Percentiles rank a stretch among this genome's conserved stretches.
Conservation (phyloP, 2,797 vertebrate genomes). For the Chlorospingus semifuscus region DNA sequence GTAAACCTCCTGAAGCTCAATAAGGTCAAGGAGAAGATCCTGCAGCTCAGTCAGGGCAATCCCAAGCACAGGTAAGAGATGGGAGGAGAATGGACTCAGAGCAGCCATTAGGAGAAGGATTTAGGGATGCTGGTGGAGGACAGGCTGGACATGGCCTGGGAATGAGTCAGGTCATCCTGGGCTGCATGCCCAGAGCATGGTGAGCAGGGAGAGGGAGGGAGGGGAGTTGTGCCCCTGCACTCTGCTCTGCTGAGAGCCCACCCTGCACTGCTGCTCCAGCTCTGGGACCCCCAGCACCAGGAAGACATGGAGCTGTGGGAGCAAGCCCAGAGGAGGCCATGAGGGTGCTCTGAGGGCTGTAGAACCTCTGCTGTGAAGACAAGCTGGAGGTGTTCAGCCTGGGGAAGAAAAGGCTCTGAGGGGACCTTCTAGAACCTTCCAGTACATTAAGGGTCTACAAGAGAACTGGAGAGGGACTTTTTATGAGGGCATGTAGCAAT, state of each 20-base stretch:
- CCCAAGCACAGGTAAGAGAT: background rate
- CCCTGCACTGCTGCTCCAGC: background rate
- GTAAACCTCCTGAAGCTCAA: background rate
- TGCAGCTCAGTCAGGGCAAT: background rate
- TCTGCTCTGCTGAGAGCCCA: background rate
- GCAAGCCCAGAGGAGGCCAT: background rate
- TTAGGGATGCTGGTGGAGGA: background rate
- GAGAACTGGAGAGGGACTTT: too few species aligned
- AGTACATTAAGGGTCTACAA: background rate
- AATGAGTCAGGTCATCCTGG: background rate
- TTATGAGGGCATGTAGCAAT: accelerated
- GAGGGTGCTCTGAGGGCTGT: background rate
- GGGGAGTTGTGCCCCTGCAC: background rate
- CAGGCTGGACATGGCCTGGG: background rate
- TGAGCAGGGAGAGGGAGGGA: background rate
- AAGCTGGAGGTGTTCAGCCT: background rate
- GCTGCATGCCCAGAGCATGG: background rate
- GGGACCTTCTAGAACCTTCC: background rate
- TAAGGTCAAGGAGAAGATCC: background rate
- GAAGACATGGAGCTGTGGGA: background rate
- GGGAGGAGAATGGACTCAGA: background rate
- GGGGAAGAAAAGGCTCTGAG: background rate
- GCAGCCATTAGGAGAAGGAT: background rate
- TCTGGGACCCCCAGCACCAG: background rate
- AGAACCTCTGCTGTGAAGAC: background rate